A percentile compares a stretch with the other conserved stretches of the same genome.
Conservation (phyloP, 2,888 invertebrate species). For the Callinectes sapidus region DNA sequence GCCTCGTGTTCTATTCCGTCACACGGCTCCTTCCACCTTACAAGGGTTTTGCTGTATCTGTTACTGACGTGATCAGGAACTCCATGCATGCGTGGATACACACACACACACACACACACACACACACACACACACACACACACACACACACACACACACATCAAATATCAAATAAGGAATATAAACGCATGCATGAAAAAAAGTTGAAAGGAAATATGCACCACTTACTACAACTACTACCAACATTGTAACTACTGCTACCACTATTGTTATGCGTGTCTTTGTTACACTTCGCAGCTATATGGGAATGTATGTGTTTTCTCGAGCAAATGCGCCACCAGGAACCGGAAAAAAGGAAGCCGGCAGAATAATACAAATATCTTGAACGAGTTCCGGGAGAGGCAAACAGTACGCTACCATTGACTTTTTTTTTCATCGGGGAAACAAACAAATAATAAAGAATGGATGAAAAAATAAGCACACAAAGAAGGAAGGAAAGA, state of each 20-base stretch:
- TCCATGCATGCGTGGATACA: neutral
- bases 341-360: neutral
- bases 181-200: neutral
- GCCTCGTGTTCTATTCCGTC: neutral
- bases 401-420: too few species aligned
- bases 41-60: neutral
- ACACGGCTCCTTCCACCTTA: neutral
- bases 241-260: neutral
- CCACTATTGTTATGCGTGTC: neutral
- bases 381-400: too few species aligned
- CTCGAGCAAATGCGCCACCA: too few species aligned
- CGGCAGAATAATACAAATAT: too few species aligned
- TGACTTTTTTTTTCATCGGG: too few species aligned
- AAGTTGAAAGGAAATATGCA: neutral
- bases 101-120: neutral
- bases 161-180: neutral
- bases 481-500: too few species aligned
- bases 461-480: too few species aligned
- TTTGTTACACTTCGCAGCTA: too few species aligned
- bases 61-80: neutral
- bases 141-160: neutral
- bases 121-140: slow-evolving; percentile 7
- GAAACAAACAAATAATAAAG: too few species aligned
- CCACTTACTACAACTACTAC: neutral
- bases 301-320: too few species aligned